Percentiles rank a stretch among this genome's conserved stretches.
Evolutionary conservation across 2,888 invertebrate genomes (phyloP).

Genomic region (Plagiodera versicolora): DNA sequence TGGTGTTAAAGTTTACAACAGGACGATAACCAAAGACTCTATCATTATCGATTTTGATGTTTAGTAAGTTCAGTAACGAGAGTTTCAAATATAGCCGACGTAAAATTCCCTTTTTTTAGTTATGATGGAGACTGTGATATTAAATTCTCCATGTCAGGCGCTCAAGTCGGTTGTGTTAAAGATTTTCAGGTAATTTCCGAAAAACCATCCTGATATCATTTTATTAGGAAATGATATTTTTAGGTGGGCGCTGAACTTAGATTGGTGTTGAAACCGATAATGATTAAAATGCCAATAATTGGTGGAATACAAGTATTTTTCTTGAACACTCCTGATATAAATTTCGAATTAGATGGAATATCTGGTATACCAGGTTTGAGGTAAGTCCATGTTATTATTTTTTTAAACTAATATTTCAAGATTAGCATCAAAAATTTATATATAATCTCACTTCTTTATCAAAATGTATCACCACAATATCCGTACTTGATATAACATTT

Average conservation of each 20-base stretch:
- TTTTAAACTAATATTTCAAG: conserved; percentile 39
- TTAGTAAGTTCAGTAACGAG: conserved; percentile 64
- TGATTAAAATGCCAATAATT: conserved; percentile 84
- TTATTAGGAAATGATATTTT: conserved; percentile 18
- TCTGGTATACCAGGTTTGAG: conserved; percentile 94
- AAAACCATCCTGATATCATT: not conserved
- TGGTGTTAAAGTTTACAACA: conserved; percentile 93
- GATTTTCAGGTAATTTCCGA: conserved; percentile 66
- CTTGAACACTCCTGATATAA: conserved; percentile 90
- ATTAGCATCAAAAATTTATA: too few species aligned
- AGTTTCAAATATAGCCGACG: not conserved
- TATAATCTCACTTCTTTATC: too few species aligned
- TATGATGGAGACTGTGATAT: conserved; percentile 97
- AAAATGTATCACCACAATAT: too few species aligned
- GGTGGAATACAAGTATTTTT: conserved; percentile 95
- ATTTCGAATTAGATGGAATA: conserved; percentile 93
- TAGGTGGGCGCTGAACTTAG: conserved; percentile 53
- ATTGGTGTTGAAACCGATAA: conserved; percentile 89
- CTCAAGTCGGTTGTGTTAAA: conserved; percentile 73
- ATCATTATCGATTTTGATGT: conserved; percentile 95
- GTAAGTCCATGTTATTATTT: conserved; percentile 52
- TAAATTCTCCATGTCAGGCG: conserved; percentile 81
- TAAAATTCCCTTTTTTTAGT: conserved; percentile 54
- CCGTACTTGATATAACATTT: too few species aligned
- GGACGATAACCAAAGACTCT: conserved; percentile 85